Conservation (phyloP, 2,797 vertebrate species). For the Oreochromis grahami region DNA sequence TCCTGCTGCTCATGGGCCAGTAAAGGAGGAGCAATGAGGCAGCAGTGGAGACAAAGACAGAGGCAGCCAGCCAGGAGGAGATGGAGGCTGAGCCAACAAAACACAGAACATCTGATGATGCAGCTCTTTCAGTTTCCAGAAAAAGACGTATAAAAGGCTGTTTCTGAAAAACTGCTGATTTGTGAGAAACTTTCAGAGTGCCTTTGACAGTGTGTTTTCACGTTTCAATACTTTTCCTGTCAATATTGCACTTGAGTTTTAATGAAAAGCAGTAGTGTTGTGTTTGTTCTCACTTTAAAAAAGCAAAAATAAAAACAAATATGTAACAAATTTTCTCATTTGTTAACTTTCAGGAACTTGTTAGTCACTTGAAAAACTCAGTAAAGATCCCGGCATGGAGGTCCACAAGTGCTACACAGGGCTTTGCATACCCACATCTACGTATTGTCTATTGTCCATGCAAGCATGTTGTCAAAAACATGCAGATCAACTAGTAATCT, state of each 20-base stretch:
- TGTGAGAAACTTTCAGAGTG: background rate
- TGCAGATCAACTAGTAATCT: background rate
- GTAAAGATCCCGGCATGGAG: fast-evolving
- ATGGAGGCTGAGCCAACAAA: constrained; percentile 4
- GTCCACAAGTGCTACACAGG: background rate
- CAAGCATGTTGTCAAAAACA: background rate
- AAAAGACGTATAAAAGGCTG: background rate
- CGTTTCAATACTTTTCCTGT: background rate
- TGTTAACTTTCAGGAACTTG: background rate
- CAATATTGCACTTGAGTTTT: background rate
- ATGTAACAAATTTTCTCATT: background rate
- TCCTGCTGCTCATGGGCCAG: constrained; percentile 14
- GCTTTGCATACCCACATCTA: background rate
- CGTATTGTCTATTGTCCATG: background rate
- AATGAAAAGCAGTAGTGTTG: background rate
- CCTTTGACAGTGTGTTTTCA: background rate
- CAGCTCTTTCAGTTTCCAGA: constrained; percentile 5
- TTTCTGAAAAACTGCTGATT: background rate
- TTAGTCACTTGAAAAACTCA: background rate
- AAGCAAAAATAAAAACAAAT: background rate
- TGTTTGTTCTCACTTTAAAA: background rate
- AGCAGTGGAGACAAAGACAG: background rate
- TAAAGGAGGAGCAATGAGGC: background rate
- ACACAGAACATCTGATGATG: constrained; percentile 13
- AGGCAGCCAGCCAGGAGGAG: constrained; percentile 2